phyloP scores from a whole-genome alignment of 2,113 vertebrate genomes.

The Syngnathus floridae region DNA sequence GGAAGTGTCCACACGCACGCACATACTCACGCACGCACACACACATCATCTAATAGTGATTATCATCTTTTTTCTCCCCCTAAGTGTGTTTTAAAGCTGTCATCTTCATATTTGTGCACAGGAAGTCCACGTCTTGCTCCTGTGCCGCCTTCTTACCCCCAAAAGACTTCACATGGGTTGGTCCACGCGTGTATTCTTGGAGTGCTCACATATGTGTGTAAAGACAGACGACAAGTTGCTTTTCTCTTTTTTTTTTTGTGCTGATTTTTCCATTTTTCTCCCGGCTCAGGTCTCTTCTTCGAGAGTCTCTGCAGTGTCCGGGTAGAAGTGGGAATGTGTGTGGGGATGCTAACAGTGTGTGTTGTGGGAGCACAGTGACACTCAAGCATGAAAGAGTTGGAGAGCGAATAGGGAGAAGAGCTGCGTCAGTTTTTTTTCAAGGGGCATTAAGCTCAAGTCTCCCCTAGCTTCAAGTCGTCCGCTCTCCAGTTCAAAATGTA shows the following conservation, averaged over 20 bases:
- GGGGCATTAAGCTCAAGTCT: conserved; percentile 19
- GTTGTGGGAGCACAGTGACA: conserved; percentile 44
- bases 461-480: conserved; percentile 5
- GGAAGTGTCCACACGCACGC: not conserved
- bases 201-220: conserved; percentile 39
- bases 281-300: conserved; percentile 21
- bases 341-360: conserved; percentile 9
- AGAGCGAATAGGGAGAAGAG: conserved; percentile 39
- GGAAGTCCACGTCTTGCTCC: conserved; percentile 27
- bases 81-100: conserved; percentile 39
- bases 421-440: conserved; percentile 38
- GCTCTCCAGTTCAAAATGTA: not conserved
- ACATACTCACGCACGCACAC: not conserved
- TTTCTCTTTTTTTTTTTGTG: conserved; percentile 34
- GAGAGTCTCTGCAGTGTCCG: conserved; percentile 40
- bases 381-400: conserved; percentile 30
- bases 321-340: conserved; percentile 10
- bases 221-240: conserved; percentile 37
- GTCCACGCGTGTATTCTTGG: conserved; percentile 22
- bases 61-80: conserved; percentile 24
- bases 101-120: conserved; percentile 28
- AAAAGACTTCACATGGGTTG: conserved; percentile 20
- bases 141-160: conserved; percentile 24
- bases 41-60: conserved; percentile 22
- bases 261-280: conserved; percentile 32